Evolutionary conservation across 2,113 vertebrate genomes (phyloP), one percentile per base, ranked within the genome.

Genomic region (Nothocercus nigrocapillus): DNA sequence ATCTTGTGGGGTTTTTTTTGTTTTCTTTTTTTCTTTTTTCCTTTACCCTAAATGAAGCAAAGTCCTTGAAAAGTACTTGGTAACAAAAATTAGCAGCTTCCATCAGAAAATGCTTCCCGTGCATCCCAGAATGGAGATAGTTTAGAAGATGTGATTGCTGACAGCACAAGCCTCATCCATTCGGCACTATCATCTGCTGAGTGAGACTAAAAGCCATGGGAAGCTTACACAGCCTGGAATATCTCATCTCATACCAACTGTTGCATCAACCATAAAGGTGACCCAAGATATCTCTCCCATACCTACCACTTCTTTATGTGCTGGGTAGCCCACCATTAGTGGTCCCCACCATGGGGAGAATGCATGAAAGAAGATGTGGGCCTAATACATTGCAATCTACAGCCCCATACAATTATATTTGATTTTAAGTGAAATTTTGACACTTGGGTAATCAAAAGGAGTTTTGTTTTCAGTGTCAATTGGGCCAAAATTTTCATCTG

Each of bases 261-360:
- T 40, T 76, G 11, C 2, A 7, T 47, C 34, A 1, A 5, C 59
- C 61, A 15, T 25, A 42, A 32, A 80, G 28, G 47, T 0, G 0
- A 36, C 25, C 22, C 49, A 21, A 13, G n/a, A 15, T 36, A 88
- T 62, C 28, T 20, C 51, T 7, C 17, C 32, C 66, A 36, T n/a
- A n/a, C 0, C 0, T 11, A 21, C 20, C 42, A 44, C 68, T 91
- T 76, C 54, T 67, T 2, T 14, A 2, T 5, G 62, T 45, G 9
- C 61, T 27, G 10, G 21, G 51, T 54, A 66, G 56, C 21, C n/a
- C 16, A 42, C 8, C 2, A 36, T 11, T 27, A 61, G 5, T 28
- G 27, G 13, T 30, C 53, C 53, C 27, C 53, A 28, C 53, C 27
- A 30, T 16, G 53, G 27, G 53, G 53, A 54, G 53, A 54, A 54